These are phyloP conservation scores for Campaea margaritaria DNA, from an alignment of 2,888 invertebrate genomes.

Conservation along the genomic window DNA sequence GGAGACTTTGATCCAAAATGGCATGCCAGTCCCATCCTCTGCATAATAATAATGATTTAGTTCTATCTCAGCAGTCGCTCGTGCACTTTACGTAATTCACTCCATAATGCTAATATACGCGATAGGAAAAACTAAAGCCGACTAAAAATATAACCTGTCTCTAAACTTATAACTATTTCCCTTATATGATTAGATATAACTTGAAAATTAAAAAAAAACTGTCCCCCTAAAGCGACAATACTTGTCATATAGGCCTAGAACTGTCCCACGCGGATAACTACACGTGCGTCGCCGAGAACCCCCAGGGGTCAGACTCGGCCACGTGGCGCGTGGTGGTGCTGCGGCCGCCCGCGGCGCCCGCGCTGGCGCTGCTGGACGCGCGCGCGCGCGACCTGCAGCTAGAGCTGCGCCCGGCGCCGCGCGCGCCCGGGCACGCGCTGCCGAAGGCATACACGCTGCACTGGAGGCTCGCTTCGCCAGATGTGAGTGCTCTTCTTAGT, in stretches of 20 bases:
- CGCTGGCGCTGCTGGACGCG: conserved; percentile 84
- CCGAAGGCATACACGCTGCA: conserved; percentile 87
- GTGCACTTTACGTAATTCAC: too few species aligned
- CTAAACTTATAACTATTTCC: too few species aligned
- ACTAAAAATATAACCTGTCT: too few species aligned
- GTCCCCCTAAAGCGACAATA: too few species aligned
- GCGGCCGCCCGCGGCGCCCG: conserved; percentile 89
- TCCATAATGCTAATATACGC: too few species aligned
- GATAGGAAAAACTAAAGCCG: too few species aligned
- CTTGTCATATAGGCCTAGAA: conserved; percentile 85
- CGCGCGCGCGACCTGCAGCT: conserved; percentile 74
- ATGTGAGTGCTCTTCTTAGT: conserved; percentile 78
- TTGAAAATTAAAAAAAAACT: too few species aligned
- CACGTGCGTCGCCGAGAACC: conserved; percentile 92
- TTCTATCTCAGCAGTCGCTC: too few species aligned
- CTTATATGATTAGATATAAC: too few species aligned
- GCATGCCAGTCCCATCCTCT: too few species aligned
- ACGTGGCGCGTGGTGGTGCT: conserved; percentile 92
- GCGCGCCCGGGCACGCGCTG: conserved; percentile 73
- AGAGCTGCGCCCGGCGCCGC: conserved; percentile 69
- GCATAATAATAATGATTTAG: too few species aligned
- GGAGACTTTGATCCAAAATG: too few species aligned
- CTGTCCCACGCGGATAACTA: conserved; percentile 91
- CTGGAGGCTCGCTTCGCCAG: conserved; percentile 88
- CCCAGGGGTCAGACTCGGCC: conserved; percentile 93